Conservation (phyloP, 2,888 invertebrate genomes). For the Cremastobaeus sp. region DNA sequence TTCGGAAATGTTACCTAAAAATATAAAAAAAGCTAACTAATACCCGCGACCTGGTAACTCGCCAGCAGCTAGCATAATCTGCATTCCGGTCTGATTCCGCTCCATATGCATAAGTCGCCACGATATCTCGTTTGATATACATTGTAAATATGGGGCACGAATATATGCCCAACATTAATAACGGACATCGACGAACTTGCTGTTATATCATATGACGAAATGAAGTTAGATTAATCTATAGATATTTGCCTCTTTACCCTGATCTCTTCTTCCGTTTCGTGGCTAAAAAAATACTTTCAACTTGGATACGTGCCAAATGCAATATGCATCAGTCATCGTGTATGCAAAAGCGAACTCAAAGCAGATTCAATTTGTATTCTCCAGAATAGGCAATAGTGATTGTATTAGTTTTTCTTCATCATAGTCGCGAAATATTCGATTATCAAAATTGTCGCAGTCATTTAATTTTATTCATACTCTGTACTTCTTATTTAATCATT, state of each 20-base stretch:
- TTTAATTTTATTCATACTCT: no score
- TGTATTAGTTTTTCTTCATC: neutral
- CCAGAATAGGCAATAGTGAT: neutral
- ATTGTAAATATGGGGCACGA: conserved; percentile 26
- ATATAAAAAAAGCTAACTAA: neutral
- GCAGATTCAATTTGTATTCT: conserved; percentile 73
- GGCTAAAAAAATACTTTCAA: conserved; percentile 60
- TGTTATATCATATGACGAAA: conserved; percentile 23
- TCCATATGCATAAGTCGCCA: conserved; percentile 35
- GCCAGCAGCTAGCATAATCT: conserved; percentile 43
- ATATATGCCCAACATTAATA: conserved; percentile 32
- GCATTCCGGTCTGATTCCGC: conserved; percentile 53
- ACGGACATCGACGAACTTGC: conserved; percentile 34
- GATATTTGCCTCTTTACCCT: conserved; percentile 36
- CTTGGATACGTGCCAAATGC: conserved; percentile 74
- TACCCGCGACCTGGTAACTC: conserved; percentile 34
- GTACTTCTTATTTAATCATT: no score
- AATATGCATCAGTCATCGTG: conserved; percentile 76
- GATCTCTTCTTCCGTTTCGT: conserved; percentile 32
- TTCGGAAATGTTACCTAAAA: neutral
- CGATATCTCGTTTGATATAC: conserved; percentile 42
- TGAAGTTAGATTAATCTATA: conserved; percentile 31
- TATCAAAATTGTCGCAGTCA: conserved; percentile 51
- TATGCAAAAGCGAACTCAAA: conserved; percentile 75
- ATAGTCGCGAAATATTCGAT: conserved; percentile 38